phyloP scores from a whole-genome alignment of 2,797 vertebrate genomes.

The Pantherophis vulpinus region DNA sequence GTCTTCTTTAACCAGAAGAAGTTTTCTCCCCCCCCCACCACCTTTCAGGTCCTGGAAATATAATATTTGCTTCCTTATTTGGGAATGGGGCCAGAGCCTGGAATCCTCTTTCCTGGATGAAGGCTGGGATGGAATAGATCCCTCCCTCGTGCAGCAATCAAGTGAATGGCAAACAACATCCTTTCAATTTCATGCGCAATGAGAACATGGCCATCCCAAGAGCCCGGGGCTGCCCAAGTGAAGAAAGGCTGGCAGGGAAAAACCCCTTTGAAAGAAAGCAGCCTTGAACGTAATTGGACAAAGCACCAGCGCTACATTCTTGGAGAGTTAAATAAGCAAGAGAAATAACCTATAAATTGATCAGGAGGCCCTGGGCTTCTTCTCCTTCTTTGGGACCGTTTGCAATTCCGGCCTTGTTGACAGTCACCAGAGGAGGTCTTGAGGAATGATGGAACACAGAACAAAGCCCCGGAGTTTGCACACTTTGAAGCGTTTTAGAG shows the following conservation, averaged over 20 bases:
- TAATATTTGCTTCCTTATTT: fast-evolving
- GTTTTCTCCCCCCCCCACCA: too few relatives aligned
- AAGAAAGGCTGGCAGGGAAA: conserved; percentile 69
- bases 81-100: not conserved
- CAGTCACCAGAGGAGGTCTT: not conserved
- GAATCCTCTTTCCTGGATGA: not conserved
- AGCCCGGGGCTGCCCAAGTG: conserved; percentile 4
- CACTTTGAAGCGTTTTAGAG: fast-evolving
- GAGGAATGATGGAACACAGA: not conserved
- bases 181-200: fast-evolving
- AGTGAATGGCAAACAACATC: not conserved
- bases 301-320: conserved; percentile 55
- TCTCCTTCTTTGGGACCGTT: not conserved
- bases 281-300: conserved; percentile 48
- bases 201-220: conserved; percentile 24
- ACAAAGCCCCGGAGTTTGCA: not conserved
- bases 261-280: conserved; percentile 69
- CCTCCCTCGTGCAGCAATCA: not conserved
- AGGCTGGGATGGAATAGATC: not conserved
- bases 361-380: not conserved
- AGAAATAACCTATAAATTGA: conserved; percentile 59
- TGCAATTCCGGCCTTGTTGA: not conserved
- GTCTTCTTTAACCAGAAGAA: too few relatives aligned
- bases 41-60: not conserved
- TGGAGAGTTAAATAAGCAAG: conserved; percentile 64